Conservation (phyloP, 2,113 vertebrate genomes). For the Neodontobutis hainanensis region DNA sequence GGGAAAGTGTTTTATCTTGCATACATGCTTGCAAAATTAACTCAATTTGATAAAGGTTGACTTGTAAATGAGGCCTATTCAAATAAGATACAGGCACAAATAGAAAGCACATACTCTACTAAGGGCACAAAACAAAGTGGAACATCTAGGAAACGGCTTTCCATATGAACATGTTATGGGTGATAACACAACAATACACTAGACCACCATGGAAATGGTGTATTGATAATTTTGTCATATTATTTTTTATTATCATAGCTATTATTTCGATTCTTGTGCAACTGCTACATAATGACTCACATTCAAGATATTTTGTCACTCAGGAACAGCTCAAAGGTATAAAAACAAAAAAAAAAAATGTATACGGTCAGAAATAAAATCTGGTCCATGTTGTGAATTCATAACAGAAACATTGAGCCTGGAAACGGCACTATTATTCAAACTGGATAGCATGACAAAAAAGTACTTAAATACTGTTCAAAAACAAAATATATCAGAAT, state of each 20-base stretch:
- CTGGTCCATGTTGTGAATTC: constrained; percentile 94
- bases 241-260: constrained; percentile 82
- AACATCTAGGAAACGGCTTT: constrained; percentile 39
- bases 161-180: constrained; percentile 34
- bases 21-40: constrained; percentile 60
- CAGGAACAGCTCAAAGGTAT: constrained; percentile 92
- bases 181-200: constrained; percentile 74
- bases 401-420: constrained; percentile 79
- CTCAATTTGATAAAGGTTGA: constrained; percentile 43
- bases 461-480: constrained; percentile 89
- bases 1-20: constrained; percentile 37
- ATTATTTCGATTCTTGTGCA: constrained; percentile 95
- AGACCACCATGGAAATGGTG: constrained; percentile 75
- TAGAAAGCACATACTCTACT: constrained; percentile 46
- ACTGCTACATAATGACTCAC: constrained; percentile 99
- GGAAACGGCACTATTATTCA: constrained; percentile 89
- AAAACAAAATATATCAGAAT: constrained; percentile 88
- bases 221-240: constrained; percentile 87
- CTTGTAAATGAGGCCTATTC: constrained; percentile 59
- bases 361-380: constrained; percentile 75
- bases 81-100: constrained; percentile 58
- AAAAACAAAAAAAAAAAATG: constrained; percentile 70
- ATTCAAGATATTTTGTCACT: constrained; percentile 95
- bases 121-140: constrained; percentile 44
- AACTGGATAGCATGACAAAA: constrained; percentile 93